phyloP scores from a whole-genome alignment of 2,113 vertebrate species.

The Lates calcarifer region DNA sequence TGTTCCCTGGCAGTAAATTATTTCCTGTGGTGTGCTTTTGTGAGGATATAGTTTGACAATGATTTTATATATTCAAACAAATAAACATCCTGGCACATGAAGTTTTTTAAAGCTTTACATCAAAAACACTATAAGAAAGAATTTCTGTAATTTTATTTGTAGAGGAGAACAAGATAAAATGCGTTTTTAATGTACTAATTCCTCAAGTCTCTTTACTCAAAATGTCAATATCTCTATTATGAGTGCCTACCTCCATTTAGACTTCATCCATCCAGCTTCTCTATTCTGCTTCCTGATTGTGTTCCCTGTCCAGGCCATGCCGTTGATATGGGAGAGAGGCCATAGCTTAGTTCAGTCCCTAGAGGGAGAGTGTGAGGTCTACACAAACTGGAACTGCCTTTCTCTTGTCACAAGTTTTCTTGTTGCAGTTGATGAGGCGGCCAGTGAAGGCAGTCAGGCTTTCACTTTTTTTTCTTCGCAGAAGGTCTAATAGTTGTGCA shows the following conservation, averaged over 20 bases:
- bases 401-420: conserved; percentile 39
- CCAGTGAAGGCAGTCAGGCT: conserved; percentile 11
- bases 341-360: conserved; percentile 52
- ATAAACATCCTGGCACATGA: not conserved
- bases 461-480: not conserved
- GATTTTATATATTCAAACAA: conserved; percentile 8
- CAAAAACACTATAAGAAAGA: not conserved
- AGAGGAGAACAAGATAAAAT: conserved; percentile 22
- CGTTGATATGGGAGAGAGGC: conserved; percentile 34
- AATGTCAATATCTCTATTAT: conserved; percentile 53
- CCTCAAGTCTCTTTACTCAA: conserved; percentile 30
- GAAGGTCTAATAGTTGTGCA: not conserved
- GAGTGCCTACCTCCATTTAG: conserved; percentile 17
- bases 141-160: conserved; percentile 1
- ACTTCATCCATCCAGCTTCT: conserved; percentile 31
- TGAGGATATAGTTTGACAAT: conserved; percentile 9
- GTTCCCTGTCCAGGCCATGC: conserved; percentile 43
- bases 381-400: conserved; percentile 23
- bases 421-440: conserved; percentile 32
- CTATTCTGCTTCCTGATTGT: conserved; percentile 49
- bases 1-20: conserved; percentile 3
- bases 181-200: conserved; percentile 48
- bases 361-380: conserved; percentile 31
- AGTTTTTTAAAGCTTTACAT: conserved; percentile 1
- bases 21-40: conserved; percentile 17